Base-by-base conservation (phyloP, 1,140 invertebrate species). In the Cataglyphis hispanica region DNA sequence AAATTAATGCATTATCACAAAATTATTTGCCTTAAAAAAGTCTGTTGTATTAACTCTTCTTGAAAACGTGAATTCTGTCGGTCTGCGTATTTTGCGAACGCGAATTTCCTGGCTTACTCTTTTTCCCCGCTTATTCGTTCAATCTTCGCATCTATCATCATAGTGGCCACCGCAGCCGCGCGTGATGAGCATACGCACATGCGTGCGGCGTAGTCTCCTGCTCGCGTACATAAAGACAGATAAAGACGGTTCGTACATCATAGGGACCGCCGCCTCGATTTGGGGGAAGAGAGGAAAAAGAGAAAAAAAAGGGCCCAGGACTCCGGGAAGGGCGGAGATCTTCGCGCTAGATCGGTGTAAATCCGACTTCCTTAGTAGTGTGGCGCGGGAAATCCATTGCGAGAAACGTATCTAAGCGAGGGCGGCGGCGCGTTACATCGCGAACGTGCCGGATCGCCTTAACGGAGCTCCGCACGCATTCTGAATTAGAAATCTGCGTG, bases 221-320 rank as follows among this genome's bases (percentile, higher is more conserved):
- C 58, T 67, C 80, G 64, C 72, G 40, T 76, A 76, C 61, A 84
- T 64, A 61, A 87, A 92, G 89, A 92, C 91, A 89, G 87, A 90
- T 92, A 92, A 92, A 86, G 87, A 78, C 90, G 89, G 89, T 72
- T 43, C 43, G 64, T 77, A 89, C 89, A 91, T 92, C 91, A 92
- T 83, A 91, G 78, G 76, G 43, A 31, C 89, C 88, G 86, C 86
- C 22, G 83, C 60, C 60, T 34, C 43, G 61, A 58, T 27, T 50
- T 31, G 61, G 11, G 46, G 25, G 40, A 43, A 5, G n/a, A 11
- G 37, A 3, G 8, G 53, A 13, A 25, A 72, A 22, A 6, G 19
- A 43, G 61, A 61, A 46, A 58, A 61, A 69, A 56, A 56, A 56
- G 10, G 16, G 27, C 60, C 56, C n/a, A 43, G n/a, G 74, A 78